These are phyloP conservation scores for Pectinophora gossypiella DNA, from an alignment of 1,140 invertebrate genomes.

Conservation along the genomic window DNA sequence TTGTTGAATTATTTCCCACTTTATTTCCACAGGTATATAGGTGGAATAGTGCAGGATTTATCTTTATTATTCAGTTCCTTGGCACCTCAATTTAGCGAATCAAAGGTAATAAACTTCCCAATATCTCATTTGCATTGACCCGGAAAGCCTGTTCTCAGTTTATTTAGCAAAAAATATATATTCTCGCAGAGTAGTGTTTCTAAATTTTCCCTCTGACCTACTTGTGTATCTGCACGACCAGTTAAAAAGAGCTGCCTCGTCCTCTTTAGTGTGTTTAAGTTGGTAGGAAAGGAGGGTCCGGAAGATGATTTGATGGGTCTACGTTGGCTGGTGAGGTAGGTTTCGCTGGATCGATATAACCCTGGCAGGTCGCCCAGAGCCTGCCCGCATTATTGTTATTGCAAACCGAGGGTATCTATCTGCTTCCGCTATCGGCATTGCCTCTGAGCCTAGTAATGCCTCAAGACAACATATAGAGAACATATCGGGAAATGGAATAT, in stretches of 20 bases:
- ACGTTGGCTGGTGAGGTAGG: constrained; percentile 40
- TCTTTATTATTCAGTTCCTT: no score
- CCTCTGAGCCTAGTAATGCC: constrained; percentile 59
- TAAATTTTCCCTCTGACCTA: constrained; percentile 73
- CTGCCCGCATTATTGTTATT: constrained; percentile 72
- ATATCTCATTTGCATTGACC: constrained; percentile 56
- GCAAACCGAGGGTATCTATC: constrained; percentile 57
- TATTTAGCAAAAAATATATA: constrained; percentile 64
- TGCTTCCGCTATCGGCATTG: constrained; percentile 48
- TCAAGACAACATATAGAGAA: constrained; percentile 47
- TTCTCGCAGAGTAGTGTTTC: constrained; percentile 61
- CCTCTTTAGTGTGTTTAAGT: constrained; percentile 26
- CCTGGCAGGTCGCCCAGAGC: constrained; percentile 68
- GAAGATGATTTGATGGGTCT: constrained; percentile 48
- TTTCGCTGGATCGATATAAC: constrained; percentile 56
- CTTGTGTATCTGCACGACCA: constrained; percentile 53
- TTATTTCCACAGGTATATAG: no score
- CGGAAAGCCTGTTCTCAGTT: constrained; percentile 50
- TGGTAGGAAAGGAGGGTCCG: constrained; percentile 25
- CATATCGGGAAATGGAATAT: constrained; percentile 6
- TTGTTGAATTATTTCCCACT: no score
- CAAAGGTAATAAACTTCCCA: constrained; percentile 18
- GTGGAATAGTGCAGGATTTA: no score
- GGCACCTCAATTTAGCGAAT: no score
- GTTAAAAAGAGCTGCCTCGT: constrained; percentile 30